Base-by-base conservation (phyloP, 2,113 vertebrate genomes). In the Erythrocercus mccallii region DNA sequence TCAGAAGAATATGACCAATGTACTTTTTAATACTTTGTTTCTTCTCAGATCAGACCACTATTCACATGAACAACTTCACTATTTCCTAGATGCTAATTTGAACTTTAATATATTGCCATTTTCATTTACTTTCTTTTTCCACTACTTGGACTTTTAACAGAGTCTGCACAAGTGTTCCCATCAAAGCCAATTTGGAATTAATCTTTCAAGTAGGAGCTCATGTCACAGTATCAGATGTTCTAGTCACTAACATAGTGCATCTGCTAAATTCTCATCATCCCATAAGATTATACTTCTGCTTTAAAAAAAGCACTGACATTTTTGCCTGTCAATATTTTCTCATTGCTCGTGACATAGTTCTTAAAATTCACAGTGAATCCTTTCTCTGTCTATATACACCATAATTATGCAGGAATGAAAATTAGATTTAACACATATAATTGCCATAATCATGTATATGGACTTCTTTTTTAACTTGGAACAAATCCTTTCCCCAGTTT, bases 301-400 rank as follows among this genome's bases (percentile, higher is more conserved):
- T 91, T 95, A 70, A 94, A 95, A 96, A 96, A 95, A 95, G 90
- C 81, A 80, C 37, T 95, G 95, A 95, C 94, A 97, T 97, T 96
- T 95, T 91, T 93, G 74, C 81, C 85, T 96, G 93, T 91, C 93
- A 95, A 87, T 92, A 90, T 93, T 92, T 96, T 95, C 81, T 90
- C 85, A 83, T 65, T 86, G 95, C 93, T 96, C 87, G 35, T 96
- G 94, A 97, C 60, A 96, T 56, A 90, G 91, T 77, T 95, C 91
- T 95, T 70, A 90, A 95, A 92, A 72, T 5, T 8, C n/a, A 10
- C 37, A 90, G 86, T 77, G 79, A 95, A 92, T 92, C 57, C 53
- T 94, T 94, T 94, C 50, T 91, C 22, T 94, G 15, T 83, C 3
- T 83, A 71, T 86, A 81, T 84, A 91, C 82, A 58, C 19, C 58